Conservation (phyloP, 2,888 invertebrate species). For the Pseudoips prasinana region DNA sequence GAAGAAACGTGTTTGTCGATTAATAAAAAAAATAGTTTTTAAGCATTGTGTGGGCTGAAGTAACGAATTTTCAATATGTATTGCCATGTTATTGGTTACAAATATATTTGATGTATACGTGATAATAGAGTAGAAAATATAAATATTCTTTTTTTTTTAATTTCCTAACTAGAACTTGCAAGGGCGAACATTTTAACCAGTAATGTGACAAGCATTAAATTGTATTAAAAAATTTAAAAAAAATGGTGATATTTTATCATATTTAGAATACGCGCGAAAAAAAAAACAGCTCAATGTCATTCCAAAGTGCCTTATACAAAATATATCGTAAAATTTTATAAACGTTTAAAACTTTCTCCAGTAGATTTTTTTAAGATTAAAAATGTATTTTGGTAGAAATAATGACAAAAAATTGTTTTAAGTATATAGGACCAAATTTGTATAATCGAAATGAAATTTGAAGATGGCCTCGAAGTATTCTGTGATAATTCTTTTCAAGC, state of each 20-base stretch:
- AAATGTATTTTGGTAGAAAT: conserved; percentile 39
- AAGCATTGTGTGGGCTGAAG: conserved; percentile 60
- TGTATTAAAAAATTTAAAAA: conserved; percentile 20
- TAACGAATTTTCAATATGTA: conserved; percentile 45
- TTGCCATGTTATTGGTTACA: conserved; percentile 76
- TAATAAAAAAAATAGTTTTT: conserved; percentile 38
- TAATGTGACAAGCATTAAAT: conserved; percentile 34
- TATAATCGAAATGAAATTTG: conserved; percentile 49
- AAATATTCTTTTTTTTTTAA: conserved; percentile 26
- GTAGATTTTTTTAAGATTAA: conserved; percentile 10
- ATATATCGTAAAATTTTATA: no score
- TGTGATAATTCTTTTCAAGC: conserved; percentile 79
- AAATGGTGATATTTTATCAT: no score
- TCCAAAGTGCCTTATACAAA: conserved; percentile 61
- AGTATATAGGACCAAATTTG: conserved; percentile 28
- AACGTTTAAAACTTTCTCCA: no score
- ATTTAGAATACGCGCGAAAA: conserved; percentile 35
- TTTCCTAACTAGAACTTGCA: conserved; percentile 45
- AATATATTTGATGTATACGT: conserved; percentile 52
- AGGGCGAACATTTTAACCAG: conserved; percentile 47
- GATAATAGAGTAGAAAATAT: conserved; percentile 53
- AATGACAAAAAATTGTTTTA: conserved; percentile 26
- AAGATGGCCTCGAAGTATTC: conserved; percentile 75
- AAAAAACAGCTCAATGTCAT: conserved; percentile 70
- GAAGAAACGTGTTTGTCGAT: conserved; percentile 33